These are phyloP conservation scores for Myotis findleyi DNA, from an alignment of 2,797 vertebrate species.

Conservation along the genomic window DNA sequence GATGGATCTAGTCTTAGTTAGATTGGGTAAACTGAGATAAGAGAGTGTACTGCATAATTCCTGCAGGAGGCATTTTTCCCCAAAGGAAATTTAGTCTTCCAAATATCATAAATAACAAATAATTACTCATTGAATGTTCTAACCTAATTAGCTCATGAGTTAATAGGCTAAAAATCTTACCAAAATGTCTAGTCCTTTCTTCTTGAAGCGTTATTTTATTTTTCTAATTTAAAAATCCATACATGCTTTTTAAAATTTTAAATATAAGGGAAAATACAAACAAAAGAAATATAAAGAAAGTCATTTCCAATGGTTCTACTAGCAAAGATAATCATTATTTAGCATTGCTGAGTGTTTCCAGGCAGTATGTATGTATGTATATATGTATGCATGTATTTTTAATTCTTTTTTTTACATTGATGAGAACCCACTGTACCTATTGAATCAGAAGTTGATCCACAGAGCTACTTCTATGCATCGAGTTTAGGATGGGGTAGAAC, in stretches of 20 bases:
- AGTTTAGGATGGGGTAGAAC: neutral
- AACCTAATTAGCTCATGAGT: constrained; percentile 34
- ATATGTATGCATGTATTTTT: neutral
- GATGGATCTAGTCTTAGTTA: neutral
- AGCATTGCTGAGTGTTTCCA: neutral
- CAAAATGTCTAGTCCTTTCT: neutral
- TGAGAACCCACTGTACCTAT: neutral
- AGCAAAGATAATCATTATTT: neutral
- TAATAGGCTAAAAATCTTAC: constrained; percentile 31
- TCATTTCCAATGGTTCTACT: neutral
- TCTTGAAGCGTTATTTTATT: constrained; percentile 22
- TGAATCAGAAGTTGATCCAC: neutral
- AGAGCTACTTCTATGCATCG: neutral
- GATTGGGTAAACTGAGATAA: neutral
- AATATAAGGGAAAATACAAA: constrained; percentile 22
- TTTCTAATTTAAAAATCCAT: constrained; percentile 28
- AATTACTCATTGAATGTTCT: neutral
- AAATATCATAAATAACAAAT: constrained; percentile 49
- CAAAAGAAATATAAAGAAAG: neutral
- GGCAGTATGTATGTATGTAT: neutral
- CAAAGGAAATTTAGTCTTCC: neutral
- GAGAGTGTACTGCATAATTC: neutral
- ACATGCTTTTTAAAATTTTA: neutral
- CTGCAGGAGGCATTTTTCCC: neutral
- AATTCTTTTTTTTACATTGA: neutral